Percentiles rank a stretch among this genome's conserved stretches.
Conservation (phyloP, 1,140 invertebrate genomes). For the Drosophila sturtevanti region DNA sequence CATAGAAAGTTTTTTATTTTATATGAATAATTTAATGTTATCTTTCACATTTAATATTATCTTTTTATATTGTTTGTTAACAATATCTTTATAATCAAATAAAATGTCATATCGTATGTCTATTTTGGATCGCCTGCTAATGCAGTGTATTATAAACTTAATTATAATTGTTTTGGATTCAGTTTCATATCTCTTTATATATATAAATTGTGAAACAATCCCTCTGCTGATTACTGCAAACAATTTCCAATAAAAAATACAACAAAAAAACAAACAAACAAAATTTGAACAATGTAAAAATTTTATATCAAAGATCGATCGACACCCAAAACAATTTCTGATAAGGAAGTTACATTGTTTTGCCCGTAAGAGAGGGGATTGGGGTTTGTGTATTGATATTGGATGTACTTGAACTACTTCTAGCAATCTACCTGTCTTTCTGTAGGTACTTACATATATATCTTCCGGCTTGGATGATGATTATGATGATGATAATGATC, state of each 20-base stretch:
- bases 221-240: not conserved
- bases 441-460: not conserved
- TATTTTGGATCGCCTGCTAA: not conserved
- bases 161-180: no score
- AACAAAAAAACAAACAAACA: conserved; percentile 28
- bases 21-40: no score
- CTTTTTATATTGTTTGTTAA: no score
- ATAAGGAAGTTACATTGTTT: conserved; percentile 51
- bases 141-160: no score
- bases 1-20: no score
- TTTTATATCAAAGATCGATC: conserved; percentile 22
- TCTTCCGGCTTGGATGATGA: conserved; percentile 25
- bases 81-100: not conserved
- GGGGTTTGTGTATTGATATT: conserved; percentile 26
- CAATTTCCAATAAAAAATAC: conserved; percentile 34
- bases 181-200: no score
- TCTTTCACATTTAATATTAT: no score
- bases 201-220: conserved; percentile 5
- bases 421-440: not conserved
- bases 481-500: not conserved
- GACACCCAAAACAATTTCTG: conserved; percentile 10
- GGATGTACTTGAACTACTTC: conserved; percentile 48
- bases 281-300: conserved; percentile 54
- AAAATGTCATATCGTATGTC: not conserved
- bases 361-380: conserved; percentile 6